Base-by-base conservation (phyloP, 2,888 invertebrate species). In the Dermolepida albohirtum region DNA sequence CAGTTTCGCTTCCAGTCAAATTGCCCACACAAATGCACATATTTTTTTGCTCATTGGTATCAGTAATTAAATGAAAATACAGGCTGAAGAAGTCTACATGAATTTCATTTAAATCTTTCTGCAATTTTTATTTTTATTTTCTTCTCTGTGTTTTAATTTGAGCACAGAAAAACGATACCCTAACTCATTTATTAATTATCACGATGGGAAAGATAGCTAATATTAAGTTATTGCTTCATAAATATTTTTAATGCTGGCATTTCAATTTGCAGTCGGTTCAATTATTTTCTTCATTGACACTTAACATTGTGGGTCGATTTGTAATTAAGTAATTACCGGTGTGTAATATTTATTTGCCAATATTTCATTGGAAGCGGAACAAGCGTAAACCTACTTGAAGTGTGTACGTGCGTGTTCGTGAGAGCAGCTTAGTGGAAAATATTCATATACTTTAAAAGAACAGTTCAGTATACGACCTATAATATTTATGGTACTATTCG, bases 221-320 rank as follows among this genome's bases (percentile, higher is more conserved):
- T 49, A 54, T 67, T 68, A 49, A 69, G 66, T 70, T 70, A 70
- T 55, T 50, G 57, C 41, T 52, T 57, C 69, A 68, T 71, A 72
- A 72, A 70, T 72, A 72, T 68, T 69, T 71, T 68, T 64, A 64
- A 67, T 44, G 44, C 52, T 71, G 70, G 70, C 72, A 67, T 69
- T 70, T 69, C 70, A 71, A 72, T 71, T 72, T 70, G 54, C 66
- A 63, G 50, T 63, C 59, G 16, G 16, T 10, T 54, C 47, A 29
- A 34, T 62, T 47, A 62, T 47, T 47, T 62, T 62, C n/a, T 29
- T 1, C 59, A 62, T 47, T 47, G 59, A 47, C 59, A 47, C 59
- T 29, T 62, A 62, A 16, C 59, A 62, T 47, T 62, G 59, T 62
- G 47, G 34, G 47, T 34, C 47, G 59, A 62, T 62, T 62, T 49